Base-by-base conservation (phyloP, 2,797 vertebrate species). In the Acanthiza pusilla region DNA sequence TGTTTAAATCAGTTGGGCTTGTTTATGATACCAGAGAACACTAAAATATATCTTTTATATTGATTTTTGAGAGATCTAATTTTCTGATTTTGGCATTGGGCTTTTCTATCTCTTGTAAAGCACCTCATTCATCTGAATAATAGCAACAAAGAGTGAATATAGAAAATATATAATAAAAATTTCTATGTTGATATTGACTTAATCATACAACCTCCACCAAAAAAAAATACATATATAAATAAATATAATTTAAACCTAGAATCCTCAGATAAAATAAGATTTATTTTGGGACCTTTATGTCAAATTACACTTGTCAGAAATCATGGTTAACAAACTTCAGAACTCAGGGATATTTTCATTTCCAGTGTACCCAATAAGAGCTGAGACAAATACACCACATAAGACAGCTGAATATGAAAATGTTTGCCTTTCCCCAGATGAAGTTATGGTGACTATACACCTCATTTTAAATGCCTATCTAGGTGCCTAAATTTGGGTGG, bases 171-270 rank as follows among this genome's bases (percentile, higher is more conserved):
- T 27, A 17, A 29, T 21, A 21, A 42, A 77, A 70, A 7, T 9
- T 45, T 4, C 48, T 45, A 14, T 26, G 53, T 13, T 32, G 17
- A 38, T 70, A 61, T 7, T 73, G 11, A 72, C 7, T 73, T 76
- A 78, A 78, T 16, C 7, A 27, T 55, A 11, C 1, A 42, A 2
- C 3, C 3, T 2, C 5, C 2, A 1, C 0, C 1, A 9, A 34
- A 88, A n/a, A 11, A 38, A 11, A 0, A 29, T 36, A 6, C 19
- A 19, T 18, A 45, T 5, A 45, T 45, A 45, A 48, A 13, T n/a
- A n/a, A n/a, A n/a, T 5, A 25, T 13, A 13, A 48, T 48, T 30
- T 30, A 62, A 55, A 61, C 6, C 16, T 65, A 10, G 23, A 77
- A 29, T 3, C 32, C 78, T 90, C 5, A 20, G 22, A 62, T 6